Evolutionary conservation across 2,797 vertebrate genomes (phyloP), one percentile per base, ranked within the genome.

Genomic region (Phrynocephalus vlangalii): DNA sequence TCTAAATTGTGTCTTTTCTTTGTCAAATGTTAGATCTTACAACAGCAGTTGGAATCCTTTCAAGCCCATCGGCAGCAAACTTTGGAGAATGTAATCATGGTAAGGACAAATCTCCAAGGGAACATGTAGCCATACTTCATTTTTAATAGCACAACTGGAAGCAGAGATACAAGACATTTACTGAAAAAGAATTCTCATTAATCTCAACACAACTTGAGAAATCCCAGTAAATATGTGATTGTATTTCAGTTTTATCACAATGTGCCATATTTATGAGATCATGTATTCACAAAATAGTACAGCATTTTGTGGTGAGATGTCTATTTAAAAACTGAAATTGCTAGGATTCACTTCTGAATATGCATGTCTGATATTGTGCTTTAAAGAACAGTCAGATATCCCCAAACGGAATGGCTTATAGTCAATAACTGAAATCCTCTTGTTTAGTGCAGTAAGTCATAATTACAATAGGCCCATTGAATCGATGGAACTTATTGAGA

Each of bases 31-130:
- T 26, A 96, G 96, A 91, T 90, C 82, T 91, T 96, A 84, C 94
- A 94, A 78, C 94, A 96, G 70, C 93, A 95, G 18, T 22, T 96
- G 91, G 92, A 96, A 90, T 95, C 90, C 5, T 95, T 96, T 90
- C 94, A 95, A 89, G 91, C 91, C 63, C 93, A 96, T 79, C 84
- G 81, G 82, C 95, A 94, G 84, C 94, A 96, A 92, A 96, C 92
- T 67, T 80, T 96, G 79, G 92, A 95, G 89, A 94, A 94, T 70
- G 95, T 95, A 66, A 95, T 87, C 85, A 90, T 33, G 89, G 95
- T 96, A 96, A 84, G 93, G 79, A 22, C 3, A 87, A 87, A 24
- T 75, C 38, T 38, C 56, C 28, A 79, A 82, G 33, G 38, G 60
- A 81, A 50, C 11, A 28, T 70, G 44, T 56, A 44, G 11, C 67